Base-by-base conservation (phyloP, 53 echinoderm and acorn worm genomes). In the Patiria pectinifera region DNA sequence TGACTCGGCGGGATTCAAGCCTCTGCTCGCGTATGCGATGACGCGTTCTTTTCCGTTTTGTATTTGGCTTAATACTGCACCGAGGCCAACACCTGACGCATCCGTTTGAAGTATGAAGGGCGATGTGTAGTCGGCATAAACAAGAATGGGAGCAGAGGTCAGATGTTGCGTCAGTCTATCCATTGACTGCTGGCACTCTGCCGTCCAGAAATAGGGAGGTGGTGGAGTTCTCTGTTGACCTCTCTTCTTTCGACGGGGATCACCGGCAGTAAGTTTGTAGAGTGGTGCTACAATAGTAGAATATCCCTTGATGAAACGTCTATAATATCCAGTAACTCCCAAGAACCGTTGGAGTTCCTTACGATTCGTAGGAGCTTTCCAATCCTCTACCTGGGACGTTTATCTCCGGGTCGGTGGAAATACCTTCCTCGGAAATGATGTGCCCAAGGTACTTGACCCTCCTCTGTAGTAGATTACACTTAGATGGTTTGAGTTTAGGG, bases 401-500 rank as follows among this genome's bases (percentile, higher is more conserved):
- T 91, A n/a, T 91, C 43, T 82, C 82, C 0, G 83, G 91, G 59
- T 91, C 95, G 2, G 95, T 92, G 77, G 87, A 46, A 10, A 95
- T 85, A 25, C 94, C 95, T 12, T 89, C 16, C 3, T 83, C 15
- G 5, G 94, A 94, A 3, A 94, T 85, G 3, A 92, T 84, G 80
- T 95, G 95, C 10, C 94, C 95, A 43, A 94, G 74, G 60, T 91
- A 95, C 72, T 62, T 63, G 2, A 93, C 91, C 25, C 92, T 66
- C 35, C 91, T 82, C n/a, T 91, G 90, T 45, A 96, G 92, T 24
- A 96, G 78, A 35, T 91, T 83, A 75, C 96, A 96, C 78, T 92
- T 95, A 16, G 58, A 69, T 16, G 96, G 96, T 80, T 94, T 96
- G 15, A 96, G 35, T 49, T 96, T 96, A 53, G 94, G 70, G 5